These are phyloP conservation scores for Anolis sagrei DNA, from an alignment of 2,113 vertebrate species.

Conservation along the genomic window DNA sequence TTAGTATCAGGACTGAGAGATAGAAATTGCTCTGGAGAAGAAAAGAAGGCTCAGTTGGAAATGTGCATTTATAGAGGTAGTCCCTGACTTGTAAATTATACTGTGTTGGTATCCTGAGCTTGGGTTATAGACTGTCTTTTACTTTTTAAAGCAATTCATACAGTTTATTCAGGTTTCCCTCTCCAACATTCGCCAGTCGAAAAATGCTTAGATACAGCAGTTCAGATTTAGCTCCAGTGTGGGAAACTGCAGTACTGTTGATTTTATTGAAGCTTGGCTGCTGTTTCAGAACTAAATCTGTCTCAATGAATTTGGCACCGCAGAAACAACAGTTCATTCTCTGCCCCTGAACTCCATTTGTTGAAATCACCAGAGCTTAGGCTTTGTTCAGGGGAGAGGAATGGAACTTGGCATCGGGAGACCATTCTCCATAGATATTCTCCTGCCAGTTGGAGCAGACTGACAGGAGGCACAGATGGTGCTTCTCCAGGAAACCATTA, in stretches of 20 bases:
- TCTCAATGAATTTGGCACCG: not conserved
- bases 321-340: slow-evolving; percentile 38
- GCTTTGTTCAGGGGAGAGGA: slow-evolving; percentile 9
- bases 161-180: not conserved
- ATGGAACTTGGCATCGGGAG: slow-evolving; percentile 17
- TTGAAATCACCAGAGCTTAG: slow-evolving; percentile 14
- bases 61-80: not conserved
- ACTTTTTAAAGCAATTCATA: not conserved
- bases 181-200: not conserved
- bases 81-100: not conserved
- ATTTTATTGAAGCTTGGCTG: slow-evolving; percentile 19
- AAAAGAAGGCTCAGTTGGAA: too few relatives aligned
- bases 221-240: slow-evolving; percentile 1
- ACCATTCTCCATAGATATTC: slow-evolving; percentile 36
- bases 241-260: not conserved
- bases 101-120: too few relatives aligned
- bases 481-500: slow-evolving; percentile 56
- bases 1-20: not conserved
- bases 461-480: slow-evolving; percentile 61
- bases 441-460: slow-evolving; percentile 48
- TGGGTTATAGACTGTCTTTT: not conserved
- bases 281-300: slow-evolving; percentile 10
- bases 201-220: not conserved
- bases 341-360: not conserved
- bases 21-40: not conserved